A percentile compares a stretch with the other conserved stretches of the same genome.
These are phyloP conservation scores for Acanthococcus lagerstroemiae DNA, from an alignment of 2,888 invertebrate genomes.

Conservation along the genomic window DNA sequence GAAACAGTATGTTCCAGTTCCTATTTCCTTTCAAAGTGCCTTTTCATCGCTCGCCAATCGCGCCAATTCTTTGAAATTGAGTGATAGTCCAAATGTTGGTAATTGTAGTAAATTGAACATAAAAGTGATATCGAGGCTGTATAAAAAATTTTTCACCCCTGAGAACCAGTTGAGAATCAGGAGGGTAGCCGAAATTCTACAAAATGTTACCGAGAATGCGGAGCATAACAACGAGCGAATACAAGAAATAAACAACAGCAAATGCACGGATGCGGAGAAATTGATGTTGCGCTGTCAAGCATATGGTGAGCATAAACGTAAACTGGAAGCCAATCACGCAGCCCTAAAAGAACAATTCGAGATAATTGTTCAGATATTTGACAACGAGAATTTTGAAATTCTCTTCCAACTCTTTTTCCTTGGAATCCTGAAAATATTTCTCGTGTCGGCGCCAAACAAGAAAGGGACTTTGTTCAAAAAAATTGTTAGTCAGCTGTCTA, in stretches of 20 bases:
- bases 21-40: neutral
- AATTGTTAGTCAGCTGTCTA: constrained; percentile 26
- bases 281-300: constrained; percentile 27
- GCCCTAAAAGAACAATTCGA: constrained; percentile 23
- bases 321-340: constrained; percentile 9
- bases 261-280: constrained; percentile 31
- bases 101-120: neutral
- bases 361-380: neutral
- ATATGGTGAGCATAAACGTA: constrained; percentile 15
- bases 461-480: constrained; percentile 33
- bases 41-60: neutral
- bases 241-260: constrained; percentile 28
- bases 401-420: constrained; percentile 32
- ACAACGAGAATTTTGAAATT: constrained; percentile 20
- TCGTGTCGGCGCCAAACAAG: constrained; percentile 24
- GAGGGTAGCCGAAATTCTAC: constrained; percentile 29
- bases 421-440: constrained; percentile 30
- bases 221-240: constrained; percentile 28
- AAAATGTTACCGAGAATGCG: constrained; percentile 26
- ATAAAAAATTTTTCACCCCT: constrained; percentile 23
- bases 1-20: neutral
- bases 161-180: constrained; percentile 17
- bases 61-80: neutral
- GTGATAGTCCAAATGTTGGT: neutral
- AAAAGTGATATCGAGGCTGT: constrained; percentile 4